These are phyloP conservation scores for Carollia perspicillata DNA, from an alignment of 2,113 vertebrate genomes.

Conservation along the genomic window DNA sequence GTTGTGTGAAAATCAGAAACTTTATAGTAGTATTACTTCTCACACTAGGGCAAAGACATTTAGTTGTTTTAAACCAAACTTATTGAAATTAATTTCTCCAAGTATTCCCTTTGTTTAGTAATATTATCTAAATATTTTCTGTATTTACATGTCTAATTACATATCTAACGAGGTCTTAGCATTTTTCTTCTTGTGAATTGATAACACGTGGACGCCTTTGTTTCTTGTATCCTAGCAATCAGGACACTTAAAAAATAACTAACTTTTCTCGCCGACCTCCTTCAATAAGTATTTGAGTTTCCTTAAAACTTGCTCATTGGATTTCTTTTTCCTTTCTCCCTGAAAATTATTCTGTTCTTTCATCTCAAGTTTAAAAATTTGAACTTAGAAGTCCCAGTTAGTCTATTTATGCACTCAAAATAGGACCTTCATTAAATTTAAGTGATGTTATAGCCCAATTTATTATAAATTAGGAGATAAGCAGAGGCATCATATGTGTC, in stretches of 20 bases:
- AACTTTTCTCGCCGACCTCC: background rate
- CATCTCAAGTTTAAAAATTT: background rate
- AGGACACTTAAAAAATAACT: background rate
- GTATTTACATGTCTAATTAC: background rate
- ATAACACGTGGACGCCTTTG: background rate
- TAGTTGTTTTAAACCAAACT: background rate
- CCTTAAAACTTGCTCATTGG: background rate
- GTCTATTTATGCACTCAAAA: background rate
- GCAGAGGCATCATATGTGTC: background rate
- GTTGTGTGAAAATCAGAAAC: background rate
- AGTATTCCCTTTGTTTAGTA: background rate
- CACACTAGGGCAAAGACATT: background rate
- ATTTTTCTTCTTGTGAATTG: background rate
- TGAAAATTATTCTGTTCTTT: slow-evolving; percentile 21
- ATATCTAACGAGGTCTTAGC: background rate
- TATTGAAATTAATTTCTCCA: background rate
- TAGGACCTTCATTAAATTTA: background rate
- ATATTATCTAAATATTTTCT: background rate
- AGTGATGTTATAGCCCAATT: background rate
- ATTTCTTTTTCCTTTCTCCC: background rate
- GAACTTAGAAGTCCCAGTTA: background rate
- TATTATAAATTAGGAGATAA: background rate
- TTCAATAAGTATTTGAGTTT: background rate
- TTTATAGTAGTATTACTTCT: background rate
- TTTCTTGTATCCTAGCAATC: background rate